Evolutionary conservation across 1,140 invertebrate genomes (phyloP), one percentile per base, ranked within the genome.

Genomic region (Delia radicum): DNA sequence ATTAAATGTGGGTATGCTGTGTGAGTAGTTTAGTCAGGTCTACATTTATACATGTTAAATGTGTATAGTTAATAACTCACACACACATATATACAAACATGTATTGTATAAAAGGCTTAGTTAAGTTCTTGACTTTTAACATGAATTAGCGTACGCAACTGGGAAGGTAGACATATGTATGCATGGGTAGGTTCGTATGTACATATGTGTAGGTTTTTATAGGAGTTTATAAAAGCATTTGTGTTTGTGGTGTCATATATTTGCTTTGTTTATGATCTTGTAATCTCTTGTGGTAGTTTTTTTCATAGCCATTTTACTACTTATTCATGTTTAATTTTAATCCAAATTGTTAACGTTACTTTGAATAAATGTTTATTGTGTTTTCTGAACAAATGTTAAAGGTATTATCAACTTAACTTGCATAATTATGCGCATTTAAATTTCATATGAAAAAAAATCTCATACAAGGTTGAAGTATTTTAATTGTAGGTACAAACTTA

Each of bases 391-490:
- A 42, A 42, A 42, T n/a, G n/a, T n/a, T n/a, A n/a, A n/a, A n/a
- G n/a, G n/a, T n/a, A 42, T 55, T 55, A 55, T 1, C 4, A 21
- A 55, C 48, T 55, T 55, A 55, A 24, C 24, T 7, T 55, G 48
- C 48, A 55, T 55, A 55, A 55, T 55, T 55, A 55, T 55, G 48
- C 24, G 48, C 48, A 55, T 55, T 55, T 55, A 55, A 55, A 55
- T 55, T 24, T 21, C 18, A 55, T 18, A 10, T 33, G 33, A 33
- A 33, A 18, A 55, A 21, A 55, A 55, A n/a, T n/a, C n/a, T n/a
- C n/a, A n/a, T n/a, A n/a, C n/a, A n/a, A n/a, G n/a, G n/a, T n/a
- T n/a, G n/a, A n/a, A n/a, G n/a, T n/a, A n/a, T n/a, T n/a, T n/a
- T n/a, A n/a, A n/a, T n/a, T n/a, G n/a, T n/a, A n/a, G n/a, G n/a